Evolutionary conservation across 2,113 vertebrate species (phyloP).

Genomic region (Percopsis transmontana): DNA sequence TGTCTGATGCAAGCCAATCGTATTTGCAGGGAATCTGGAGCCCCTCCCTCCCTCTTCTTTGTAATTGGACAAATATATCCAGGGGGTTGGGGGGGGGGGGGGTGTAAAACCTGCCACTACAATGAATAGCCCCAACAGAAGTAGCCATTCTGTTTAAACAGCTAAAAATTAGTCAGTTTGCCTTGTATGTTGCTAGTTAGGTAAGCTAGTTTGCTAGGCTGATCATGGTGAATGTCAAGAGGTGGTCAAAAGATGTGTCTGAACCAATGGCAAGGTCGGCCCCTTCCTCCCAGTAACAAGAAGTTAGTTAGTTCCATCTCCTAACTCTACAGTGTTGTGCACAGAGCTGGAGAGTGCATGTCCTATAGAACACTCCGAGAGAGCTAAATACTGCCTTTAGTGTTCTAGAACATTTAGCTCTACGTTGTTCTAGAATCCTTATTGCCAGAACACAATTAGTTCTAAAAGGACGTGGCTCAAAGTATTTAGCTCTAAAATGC

Average conservation of each 20-base stretch:
- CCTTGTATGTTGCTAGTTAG: background rate
- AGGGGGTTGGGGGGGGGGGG: slow-evolving; percentile 24
- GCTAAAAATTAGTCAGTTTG: slow-evolving; percentile 1
- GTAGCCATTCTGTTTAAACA: slow-evolving; percentile 7
- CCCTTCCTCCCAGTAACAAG: slow-evolving; percentile 49
- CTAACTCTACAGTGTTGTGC: slow-evolving; percentile 2
- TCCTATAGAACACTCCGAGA: background rate
- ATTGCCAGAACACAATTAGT: background rate
- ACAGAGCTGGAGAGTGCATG: slow-evolving; percentile 7
- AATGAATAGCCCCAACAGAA: background rate
- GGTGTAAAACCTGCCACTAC: slow-evolving; percentile 31
- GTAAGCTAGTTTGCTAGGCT: slow-evolving; percentile 18
- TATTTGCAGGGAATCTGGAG: slow-evolving; percentile 21
- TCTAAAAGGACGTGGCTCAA: background rate
- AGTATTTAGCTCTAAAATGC: slow-evolving; percentile 2
- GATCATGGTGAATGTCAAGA: slow-evolving; percentile 47
- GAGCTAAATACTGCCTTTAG: background rate
- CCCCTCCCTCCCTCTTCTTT: slow-evolving; percentile 37
- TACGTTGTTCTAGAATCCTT: background rate
- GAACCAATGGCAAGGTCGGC: slow-evolving; percentile 25
- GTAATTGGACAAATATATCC: slow-evolving; percentile 44
- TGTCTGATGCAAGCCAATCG: slow-evolving; percentile 14
- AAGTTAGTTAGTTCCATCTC: slow-evolving; percentile 20
- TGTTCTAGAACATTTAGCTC: background rate
- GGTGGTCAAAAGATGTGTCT: slow-evolving; percentile 25